Base-by-base conservation (phyloP, 2,113 vertebrate genomes). In the Rissa tridactyla region DNA sequence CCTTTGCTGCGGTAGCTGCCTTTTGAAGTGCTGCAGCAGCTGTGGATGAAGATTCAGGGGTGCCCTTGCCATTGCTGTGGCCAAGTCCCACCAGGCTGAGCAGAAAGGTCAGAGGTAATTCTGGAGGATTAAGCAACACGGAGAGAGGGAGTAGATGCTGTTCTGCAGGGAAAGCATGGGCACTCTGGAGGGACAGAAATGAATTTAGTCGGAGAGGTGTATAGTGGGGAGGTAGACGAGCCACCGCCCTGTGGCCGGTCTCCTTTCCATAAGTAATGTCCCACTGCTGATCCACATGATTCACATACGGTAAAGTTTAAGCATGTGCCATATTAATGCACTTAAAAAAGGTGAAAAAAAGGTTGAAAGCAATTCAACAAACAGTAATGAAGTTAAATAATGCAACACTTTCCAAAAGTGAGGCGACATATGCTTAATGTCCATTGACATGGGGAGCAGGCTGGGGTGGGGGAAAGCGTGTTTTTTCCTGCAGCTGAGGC, bases 21-120 rank as follows among this genome's bases (percentile, higher is more conserved):
- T 97, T 97, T 96, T 97, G 93, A 93, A 95, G 91, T 90, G 32
- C 68, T 75, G 75, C 82, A 83, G 89, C 96, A 96, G 87, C 94
- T 86, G 85, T 10, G 47, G 75, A 3, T 83, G 75, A 34, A 66
- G 75, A 47, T 86, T 71, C 20, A n/a, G 82, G 54, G 19, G 10
- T 82, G 64, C 42, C 29, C n/a, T 55, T 94, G 75, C 66, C 18
- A 15, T 55, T 19, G 5, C 46, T 44, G 2, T 0, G 5, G 82
- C 78, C 40, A 22, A 1, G 51, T 86, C 91, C 70, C 58, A 71
- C 60, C 49, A 71, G 68, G 62, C 38, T 6, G 84, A 90, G 68
- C 75, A 68, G 82, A 73, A 70, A 86, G 55, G 79, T 88, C 72
- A 55, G 58, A 76, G 62, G 46, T 27, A 75, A 64, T 81, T 80